Evolutionary conservation across 2,113 vertebrate species (phyloP), one percentile per base, ranked within the genome.

Genomic region (Odobenus rosmarus): DNA sequence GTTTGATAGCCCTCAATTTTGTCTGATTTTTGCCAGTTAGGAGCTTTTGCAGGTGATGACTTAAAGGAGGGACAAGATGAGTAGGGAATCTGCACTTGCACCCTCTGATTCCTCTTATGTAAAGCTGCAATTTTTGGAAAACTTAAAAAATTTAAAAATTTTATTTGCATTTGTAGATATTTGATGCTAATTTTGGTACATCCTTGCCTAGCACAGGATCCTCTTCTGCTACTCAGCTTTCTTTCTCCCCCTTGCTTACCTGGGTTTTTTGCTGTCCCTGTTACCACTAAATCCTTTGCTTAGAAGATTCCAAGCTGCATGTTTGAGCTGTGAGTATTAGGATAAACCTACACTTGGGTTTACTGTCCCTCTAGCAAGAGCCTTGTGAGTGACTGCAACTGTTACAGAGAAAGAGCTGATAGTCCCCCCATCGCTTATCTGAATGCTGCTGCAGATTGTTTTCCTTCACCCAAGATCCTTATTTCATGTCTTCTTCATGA

Each of bases 1-100:
- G 82, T 80, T 69, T 81, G 57, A 76, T 51, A 42, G 51, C 8
- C n/a, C 9, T 92, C 14, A 62, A 1, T 94, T 90, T 82, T 71
- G 31, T 84, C 95, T 53, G 53, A 49, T 64, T 97, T 96, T 96
- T 93, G 21, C 42, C 24, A 18, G 74, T 79, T 7, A 36, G 7
- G 21, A 64, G 23, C 61, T 91, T 82, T 90, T 91, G 49, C 69
- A 59, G 28, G 12, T 93, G 21, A 69, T 53, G 59, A 67, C 13
- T 53, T 49, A 80, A 74, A 31, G 33, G 19, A 49, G 26, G 31
- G n/a, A 18, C 3, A n/a, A 28, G 11, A 79, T 82, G 31, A 87
- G 4, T 49, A 53, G 7, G 55, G 15, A 15, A 46, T 62, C 67
- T 92, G 46, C 62, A 26, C 12, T 86, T 87, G 31, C 5, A 49